phyloP scores from a whole-genome alignment of 2,888 invertebrate genomes.

The Zygaena filipendulae region DNA sequence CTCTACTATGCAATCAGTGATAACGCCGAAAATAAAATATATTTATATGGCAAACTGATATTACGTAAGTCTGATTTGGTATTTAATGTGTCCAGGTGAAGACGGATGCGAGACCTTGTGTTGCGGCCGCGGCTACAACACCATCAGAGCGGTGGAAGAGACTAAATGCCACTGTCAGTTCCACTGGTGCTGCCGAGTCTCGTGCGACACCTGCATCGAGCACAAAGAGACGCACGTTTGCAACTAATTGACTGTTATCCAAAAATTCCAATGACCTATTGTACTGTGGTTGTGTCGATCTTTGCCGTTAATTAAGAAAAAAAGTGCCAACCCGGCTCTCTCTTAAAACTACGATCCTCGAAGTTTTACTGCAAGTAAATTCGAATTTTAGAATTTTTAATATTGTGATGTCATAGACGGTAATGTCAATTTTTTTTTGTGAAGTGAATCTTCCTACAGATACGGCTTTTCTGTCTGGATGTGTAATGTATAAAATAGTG shows the following conservation, averaged over 20 bases:
- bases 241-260: too few relatives aligned
- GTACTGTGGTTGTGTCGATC: neutral
- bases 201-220: slow-evolving; percentile 87
- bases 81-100: slow-evolving; percentile 65
- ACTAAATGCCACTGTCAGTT: slow-evolving; percentile 94
- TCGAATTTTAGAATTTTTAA: too few relatives aligned
- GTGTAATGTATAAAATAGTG: too few relatives aligned
- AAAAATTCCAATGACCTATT: neutral
- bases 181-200: slow-evolving; percentile 96
- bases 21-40: too few relatives aligned
- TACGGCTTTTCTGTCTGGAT: too few relatives aligned
- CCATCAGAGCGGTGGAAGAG: slow-evolving; percentile 78
- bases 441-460: too few relatives aligned
- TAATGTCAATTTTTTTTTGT: too few relatives aligned
- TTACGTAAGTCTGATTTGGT: too few relatives aligned
- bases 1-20: too few relatives aligned
- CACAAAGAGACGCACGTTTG: slow-evolving; percentile 84
- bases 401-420: too few relatives aligned
- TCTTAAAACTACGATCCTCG: neutral
- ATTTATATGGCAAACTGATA: too few relatives aligned
- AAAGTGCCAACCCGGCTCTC: neutral
- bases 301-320: neutral
- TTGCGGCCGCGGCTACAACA: slow-evolving; percentile 94
- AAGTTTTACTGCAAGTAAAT: slow-evolving; percentile 27
- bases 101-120: slow-evolving; percentile 90